Evolutionary conservation across 2,113 vertebrate genomes (phyloP).

Genomic region (Bolborhynchus lineola): DNA sequence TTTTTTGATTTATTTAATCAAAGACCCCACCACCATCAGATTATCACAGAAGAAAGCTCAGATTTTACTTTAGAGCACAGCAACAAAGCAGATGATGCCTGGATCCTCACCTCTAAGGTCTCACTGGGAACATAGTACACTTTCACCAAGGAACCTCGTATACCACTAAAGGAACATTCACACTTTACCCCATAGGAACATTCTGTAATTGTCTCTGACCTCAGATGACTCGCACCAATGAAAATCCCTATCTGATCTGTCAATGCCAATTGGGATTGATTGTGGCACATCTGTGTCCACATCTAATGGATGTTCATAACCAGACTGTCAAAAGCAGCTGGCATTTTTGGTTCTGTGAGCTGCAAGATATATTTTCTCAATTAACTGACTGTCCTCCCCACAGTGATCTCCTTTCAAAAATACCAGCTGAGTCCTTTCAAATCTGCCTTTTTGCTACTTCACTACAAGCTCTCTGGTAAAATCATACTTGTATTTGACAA

Average conservation of each 20-base stretch:
- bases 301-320: neutral
- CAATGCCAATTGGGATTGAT: neutral
- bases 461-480: neutral
- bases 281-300: neutral
- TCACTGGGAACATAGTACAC: neutral
- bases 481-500: neutral
- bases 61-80: neutral
- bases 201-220: neutral
- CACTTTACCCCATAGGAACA: neutral
- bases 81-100: neutral
- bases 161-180: neutral
- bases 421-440: neutral
- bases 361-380: neutral
- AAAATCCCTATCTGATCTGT: neutral
- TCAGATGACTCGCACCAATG: neutral
- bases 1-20: neutral
- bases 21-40: neutral
- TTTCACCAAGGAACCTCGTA: neutral
- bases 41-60: neutral
- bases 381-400: neutral
- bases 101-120: neutral
- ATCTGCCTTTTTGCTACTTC: neutral
- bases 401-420: neutral
- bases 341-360: neutral
- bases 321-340: neutral